Conservation (phyloP, 2,888 invertebrate species). For the Norana najaformis region DNA sequence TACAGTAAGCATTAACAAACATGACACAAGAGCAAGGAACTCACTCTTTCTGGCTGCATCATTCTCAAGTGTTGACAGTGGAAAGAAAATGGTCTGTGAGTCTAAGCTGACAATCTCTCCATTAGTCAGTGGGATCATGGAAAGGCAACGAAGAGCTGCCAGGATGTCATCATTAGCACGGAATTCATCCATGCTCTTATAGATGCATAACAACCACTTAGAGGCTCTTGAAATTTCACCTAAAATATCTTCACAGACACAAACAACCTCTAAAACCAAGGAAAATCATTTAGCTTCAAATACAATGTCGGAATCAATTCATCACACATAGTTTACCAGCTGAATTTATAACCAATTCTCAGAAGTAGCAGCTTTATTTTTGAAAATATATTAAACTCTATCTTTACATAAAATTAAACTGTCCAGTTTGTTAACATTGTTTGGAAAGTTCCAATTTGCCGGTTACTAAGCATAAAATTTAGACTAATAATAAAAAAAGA, state of each 20-base stretch:
- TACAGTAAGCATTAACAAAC: too few species aligned
- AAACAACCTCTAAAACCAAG: background rate
- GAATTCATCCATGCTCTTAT: slow-evolving; percentile 56
- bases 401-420: background rate
- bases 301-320: background rate
- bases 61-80: slow-evolving; percentile 40
- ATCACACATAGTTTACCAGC: background rate
- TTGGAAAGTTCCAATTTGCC: background rate
- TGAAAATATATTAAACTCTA: background rate
- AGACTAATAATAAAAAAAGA: slow-evolving; percentile 18
- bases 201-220: slow-evolving; percentile 59
- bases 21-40: background rate
- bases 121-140: slow-evolving; percentile 54
- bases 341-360: background rate
- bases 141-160: slow-evolving; percentile 47
- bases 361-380: background rate
- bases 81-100: slow-evolving; percentile 53
- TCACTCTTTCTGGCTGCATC: background rate
- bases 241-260: background rate
- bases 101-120: slow-evolving; percentile 49
- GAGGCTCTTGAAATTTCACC: slow-evolving; percentile 37
- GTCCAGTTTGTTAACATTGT: background rate
- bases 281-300: background rate
- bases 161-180: slow-evolving; percentile 50
- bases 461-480: background rate